These are phyloP conservation scores for Corythornis leucogaster DNA, from an alignment of 2,797 vertebrate genomes.

Conservation along the genomic window DNA sequence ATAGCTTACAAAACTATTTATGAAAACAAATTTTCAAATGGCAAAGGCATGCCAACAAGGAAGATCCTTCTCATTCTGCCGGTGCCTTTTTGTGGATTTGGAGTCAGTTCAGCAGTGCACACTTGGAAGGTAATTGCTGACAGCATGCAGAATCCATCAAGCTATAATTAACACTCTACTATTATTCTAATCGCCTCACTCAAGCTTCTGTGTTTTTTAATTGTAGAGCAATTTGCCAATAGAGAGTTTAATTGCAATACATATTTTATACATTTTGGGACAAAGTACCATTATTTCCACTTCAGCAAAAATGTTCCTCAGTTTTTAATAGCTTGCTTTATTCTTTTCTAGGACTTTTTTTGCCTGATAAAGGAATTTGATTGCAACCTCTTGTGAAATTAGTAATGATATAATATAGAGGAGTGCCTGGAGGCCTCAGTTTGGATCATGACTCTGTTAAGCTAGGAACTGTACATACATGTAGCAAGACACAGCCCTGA, in stretches of 20 bases:
- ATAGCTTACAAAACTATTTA: conserved; percentile 74
- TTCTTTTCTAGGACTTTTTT: conserved; percentile 27
- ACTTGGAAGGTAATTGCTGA: conserved; percentile 81
- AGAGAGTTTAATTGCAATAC: conserved; percentile 78
- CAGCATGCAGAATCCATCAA: conserved; percentile 79
- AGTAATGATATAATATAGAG: conserved; percentile 45
- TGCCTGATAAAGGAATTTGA: conserved; percentile 49
- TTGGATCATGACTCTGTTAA: conserved; percentile 62
- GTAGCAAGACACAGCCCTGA: conserved; percentile 59
- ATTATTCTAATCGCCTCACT: conserved; percentile 85
- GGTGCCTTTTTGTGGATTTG: conserved; percentile 79
- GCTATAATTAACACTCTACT: conserved; percentile 81
- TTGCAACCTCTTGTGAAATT: conserved; percentile 67
- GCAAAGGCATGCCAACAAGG: conserved; percentile 53
- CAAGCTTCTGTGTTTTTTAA: conserved; percentile 81
- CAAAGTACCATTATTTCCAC: conserved; percentile 72
- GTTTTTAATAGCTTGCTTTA: conserved; percentile 50
- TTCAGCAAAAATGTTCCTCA: conserved; percentile 22
- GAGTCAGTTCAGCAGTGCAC: conserved; percentile 79
- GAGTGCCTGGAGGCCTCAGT: conserved; percentile 56
- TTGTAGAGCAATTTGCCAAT: conserved; percentile 83
- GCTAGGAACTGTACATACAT: conserved; percentile 60
- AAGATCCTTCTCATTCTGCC: conserved; percentile 74
- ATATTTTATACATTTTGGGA: conserved; percentile 75
- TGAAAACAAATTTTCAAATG: conserved; percentile 67